Evolutionary conservation across 2,888 invertebrate species (phyloP), one percentile per base, ranked within the genome.

Genomic region (Poecilobothrus nobilitatus): DNA sequence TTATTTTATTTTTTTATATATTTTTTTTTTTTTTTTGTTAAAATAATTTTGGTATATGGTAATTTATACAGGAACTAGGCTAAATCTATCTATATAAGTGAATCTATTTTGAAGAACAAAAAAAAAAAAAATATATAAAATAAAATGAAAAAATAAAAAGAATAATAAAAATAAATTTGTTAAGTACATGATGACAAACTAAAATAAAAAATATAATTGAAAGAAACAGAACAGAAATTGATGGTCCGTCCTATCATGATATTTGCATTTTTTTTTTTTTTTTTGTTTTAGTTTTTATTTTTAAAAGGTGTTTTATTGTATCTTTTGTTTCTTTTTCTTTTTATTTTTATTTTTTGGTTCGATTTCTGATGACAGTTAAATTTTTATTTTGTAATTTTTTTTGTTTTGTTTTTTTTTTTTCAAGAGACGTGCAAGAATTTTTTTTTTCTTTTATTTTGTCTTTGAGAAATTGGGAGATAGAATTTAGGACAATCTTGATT

Each of bases 331-430:
- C 6, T 53, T 53, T 53, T n/a, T n/a, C n/a, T n/a, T n/a, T n/a
- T n/a, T n/a, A n/a, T n/a, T n/a, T n/a, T 53, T 18, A 53, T 9
- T 53, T 18, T 53, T 53, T 53, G 15, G 6, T 15, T 53, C 15
- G 53, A 53, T n/a, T 53, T 53, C 18, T 53, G 53, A 53, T n/a
- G 53, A 53, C 53, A 53, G n/a, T 53, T 41, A 41, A 41, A 41
- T 41, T 41, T 41, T 5, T 3, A 5, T 53, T 18, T 18, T 18
- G 2, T 53, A 2, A 6, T 53, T 53, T 53, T 53, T 53, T 53
- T 53, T 53, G 3, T 53, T 53, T 18, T 53, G 18, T 53, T 53
- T 53, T 53, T 15, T 53, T 53, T 9, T n/a, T 3, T 12, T 53
- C 2, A 18, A 53, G 37, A 37, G 37, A 53, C 53, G 53, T 53